phyloP scores from a whole-genome alignment of 2,113 vertebrate genomes.

The Shinisaurus crocodilurus region DNA sequence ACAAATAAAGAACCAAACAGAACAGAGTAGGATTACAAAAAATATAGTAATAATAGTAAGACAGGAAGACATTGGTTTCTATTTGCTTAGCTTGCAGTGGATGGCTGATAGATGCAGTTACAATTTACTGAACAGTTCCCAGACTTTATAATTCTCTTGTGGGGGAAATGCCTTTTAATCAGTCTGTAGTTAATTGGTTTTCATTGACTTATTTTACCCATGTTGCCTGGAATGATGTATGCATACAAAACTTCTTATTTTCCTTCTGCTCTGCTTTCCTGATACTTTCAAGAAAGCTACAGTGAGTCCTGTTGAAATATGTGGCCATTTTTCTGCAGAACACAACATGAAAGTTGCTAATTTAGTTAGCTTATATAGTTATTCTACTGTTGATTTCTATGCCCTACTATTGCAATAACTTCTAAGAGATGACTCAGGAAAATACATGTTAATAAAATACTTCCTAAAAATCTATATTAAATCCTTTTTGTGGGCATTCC shows the following conservation, averaged over 20 bases:
- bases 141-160: constrained; percentile 8
- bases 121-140: neutral
- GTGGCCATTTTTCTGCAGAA: neutral
- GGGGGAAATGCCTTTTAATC: constrained; percentile 19
- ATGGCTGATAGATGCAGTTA: constrained; percentile 13
- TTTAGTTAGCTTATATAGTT: neutral
- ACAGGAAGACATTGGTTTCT: neutral
- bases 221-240: neutral
- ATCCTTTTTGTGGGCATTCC: neutral
- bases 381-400: neutral
- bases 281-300: neutral
- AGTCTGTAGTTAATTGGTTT: constrained; percentile 19
- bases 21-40: constrained; percentile 12
- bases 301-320: neutral
- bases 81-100: constrained; percentile 13
- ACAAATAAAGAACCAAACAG: neutral
- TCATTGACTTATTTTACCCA: constrained; percentile 18
- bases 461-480: neutral
- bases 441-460: neutral
- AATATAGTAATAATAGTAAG: neutral
- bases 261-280: neutral
- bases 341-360: neutral
- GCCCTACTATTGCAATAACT: neutral
- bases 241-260: neutral
- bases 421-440: neutral